These are phyloP conservation scores for Tachina grossa DNA, from an alignment of 2,888 invertebrate species.

Conservation along the genomic window DNA sequence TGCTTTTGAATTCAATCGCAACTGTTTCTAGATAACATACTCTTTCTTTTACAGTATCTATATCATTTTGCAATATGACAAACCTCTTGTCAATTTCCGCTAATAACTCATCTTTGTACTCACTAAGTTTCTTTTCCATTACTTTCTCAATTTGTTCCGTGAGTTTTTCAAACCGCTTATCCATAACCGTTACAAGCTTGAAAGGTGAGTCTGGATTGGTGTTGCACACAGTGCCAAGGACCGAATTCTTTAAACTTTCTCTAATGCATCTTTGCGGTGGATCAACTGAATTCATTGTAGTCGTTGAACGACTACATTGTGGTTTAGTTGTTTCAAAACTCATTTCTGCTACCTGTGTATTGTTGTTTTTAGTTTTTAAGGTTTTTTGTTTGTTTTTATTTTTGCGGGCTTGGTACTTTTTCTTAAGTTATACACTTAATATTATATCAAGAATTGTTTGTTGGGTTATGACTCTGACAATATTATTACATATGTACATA, in stretches of 20 bases:
- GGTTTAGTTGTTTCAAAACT: conserved; percentile 4
- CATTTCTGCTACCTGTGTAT: background rate
- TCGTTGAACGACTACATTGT: background rate
- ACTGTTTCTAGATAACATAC: background rate
- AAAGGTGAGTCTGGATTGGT: no score
- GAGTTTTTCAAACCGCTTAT: no score
- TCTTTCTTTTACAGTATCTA: background rate
- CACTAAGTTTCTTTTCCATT: conserved; percentile 6
- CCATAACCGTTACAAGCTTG: no score
- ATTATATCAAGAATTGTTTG: background rate
- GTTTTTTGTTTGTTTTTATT: background rate
- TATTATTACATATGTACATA: no score
- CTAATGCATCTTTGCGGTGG: background rate
- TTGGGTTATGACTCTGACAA: background rate
- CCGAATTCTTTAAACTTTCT: background rate
- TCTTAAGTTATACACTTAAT: background rate
- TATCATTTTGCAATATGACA: background rate
- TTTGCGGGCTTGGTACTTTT: background rate
- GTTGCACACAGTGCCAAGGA: background rate
- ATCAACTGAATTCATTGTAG: conserved; percentile 1
- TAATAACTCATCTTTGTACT: background rate
- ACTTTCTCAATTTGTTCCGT: background rate
- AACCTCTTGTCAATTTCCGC: background rate
- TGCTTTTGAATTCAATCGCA: background rate
- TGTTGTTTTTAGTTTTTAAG: background rate